Evolutionary conservation across 2,113 vertebrate genomes (phyloP).

Genomic region (Pseudorectes ferrugineus): DNA sequence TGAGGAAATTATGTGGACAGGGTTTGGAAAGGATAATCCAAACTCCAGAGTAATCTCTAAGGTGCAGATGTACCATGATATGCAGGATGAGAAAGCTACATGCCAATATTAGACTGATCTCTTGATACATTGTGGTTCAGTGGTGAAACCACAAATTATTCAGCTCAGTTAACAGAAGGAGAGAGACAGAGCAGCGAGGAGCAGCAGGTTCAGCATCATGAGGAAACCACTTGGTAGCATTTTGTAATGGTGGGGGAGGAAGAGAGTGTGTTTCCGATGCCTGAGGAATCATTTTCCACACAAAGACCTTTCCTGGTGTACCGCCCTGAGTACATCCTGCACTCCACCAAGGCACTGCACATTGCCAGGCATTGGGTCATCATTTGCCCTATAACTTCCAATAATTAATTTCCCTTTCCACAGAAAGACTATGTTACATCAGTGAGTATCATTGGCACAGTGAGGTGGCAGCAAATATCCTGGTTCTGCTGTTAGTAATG

Average conservation of each 20-base stretch:
- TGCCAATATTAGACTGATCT: background rate
- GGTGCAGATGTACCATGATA: background rate
- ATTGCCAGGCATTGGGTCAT: background rate
- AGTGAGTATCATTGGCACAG: background rate
- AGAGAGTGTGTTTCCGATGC: accelerated
- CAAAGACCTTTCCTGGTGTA: background rate
- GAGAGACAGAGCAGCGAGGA: background rate
- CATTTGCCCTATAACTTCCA: background rate
- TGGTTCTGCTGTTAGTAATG: background rate
- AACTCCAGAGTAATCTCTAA: background rate
- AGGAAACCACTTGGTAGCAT: background rate
- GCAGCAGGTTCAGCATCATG: background rate
- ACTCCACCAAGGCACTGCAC: background rate
- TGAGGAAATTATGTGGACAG: background rate
- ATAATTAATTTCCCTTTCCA: background rate
- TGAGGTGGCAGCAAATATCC: background rate
- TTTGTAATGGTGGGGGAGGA: background rate
- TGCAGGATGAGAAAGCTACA: background rate
- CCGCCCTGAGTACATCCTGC: background rate
- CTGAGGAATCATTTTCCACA: background rate
- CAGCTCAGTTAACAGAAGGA: background rate
- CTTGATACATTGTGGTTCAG: background rate
- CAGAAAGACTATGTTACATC: background rate
- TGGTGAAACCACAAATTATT: background rate
- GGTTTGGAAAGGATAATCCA: background rate